Base-by-base conservation (phyloP, 2,888 invertebrate species). In the Lasioglossum calceatum region DNA sequence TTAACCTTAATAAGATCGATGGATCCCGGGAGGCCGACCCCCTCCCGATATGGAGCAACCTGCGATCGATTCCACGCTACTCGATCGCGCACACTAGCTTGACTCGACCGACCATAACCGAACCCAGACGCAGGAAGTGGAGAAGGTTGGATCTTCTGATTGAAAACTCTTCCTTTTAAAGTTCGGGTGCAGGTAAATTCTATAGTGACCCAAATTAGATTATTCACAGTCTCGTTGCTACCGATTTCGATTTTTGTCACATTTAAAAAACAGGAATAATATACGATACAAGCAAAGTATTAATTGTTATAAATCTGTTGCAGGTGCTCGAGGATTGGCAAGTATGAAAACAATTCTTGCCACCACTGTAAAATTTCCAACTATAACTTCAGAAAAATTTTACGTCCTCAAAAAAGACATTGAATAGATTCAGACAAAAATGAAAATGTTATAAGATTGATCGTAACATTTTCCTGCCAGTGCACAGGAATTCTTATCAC, bases 1-100 rank as follows among this genome's bases (percentile, higher is more conserved):
- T 92, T 91, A 92, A 90, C 92, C 91, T 90, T 92, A 93, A 93
- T 92, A 92, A 93, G 93, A 94, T 93, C 91, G 92, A 93, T 93
- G 93, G 90, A 91, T 94, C 93, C 92, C 92, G 82, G 87, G 93
- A 91, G 92, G 91, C 91, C 82, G 70, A 4, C 81, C 81, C 86
- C 88, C 47, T 47, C 47, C 23, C 10, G 91, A 90, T 92, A 92
- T 88, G 92, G 91, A 86, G 84, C 87, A 87, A 86, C 61, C 88
- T 84, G 72, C 54, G 54, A 54, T 61, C 81, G 82, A 75, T 72
- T 79, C 54, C 47, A 75, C 27, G 16, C 77, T 42, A 54, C 10
- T 54, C 42, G 72, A 72, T 67, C 70, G 36, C 39, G 70, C 36
- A 36, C 36, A 19, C 36, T 19, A 23, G 14, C 61, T 67, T 8